Percentiles rank a stretch among this genome's conserved stretches.
phyloP scores from a whole-genome alignment of 2,113 vertebrate species.

The Scartelaos histophorus region DNA sequence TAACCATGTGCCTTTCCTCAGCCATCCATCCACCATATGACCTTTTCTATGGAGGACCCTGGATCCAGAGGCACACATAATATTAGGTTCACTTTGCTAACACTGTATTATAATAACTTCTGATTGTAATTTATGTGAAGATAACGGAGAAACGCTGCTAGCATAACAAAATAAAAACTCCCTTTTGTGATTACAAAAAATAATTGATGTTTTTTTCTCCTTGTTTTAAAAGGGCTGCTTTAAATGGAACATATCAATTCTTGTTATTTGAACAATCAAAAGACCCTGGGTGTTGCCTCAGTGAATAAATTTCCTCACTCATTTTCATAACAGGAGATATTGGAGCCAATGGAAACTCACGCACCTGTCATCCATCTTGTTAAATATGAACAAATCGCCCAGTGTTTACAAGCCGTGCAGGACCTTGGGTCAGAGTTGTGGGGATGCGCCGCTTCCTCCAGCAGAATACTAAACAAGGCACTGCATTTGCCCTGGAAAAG shows the following conservation, averaged over 20 bases:
- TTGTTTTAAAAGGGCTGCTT: not conserved
- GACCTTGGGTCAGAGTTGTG: slow-evolving; percentile 53
- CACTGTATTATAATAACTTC: not conserved
- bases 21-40: not conserved
- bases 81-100: too few relatives aligned
- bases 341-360: slow-evolving; percentile 22
- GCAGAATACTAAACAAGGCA: slow-evolving; percentile 48
- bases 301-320: slow-evolving; percentile 33
- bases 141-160: not conserved
- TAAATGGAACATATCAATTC: slow-evolving; percentile 16
- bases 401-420: slow-evolving; percentile 27
- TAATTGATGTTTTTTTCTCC: too few relatives aligned
- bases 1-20: not conserved
- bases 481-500: slow-evolving; percentile 28
- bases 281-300: slow-evolving; percentile 10
- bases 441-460: slow-evolving; percentile 22
- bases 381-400: slow-evolving; percentile 59
- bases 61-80: not conserved
- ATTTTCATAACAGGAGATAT: slow-evolving; percentile 31
- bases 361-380: slow-evolving; percentile 46
- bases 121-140: not conserved
- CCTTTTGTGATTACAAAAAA: not conserved
- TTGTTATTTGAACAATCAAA: slow-evolving; percentile 10
- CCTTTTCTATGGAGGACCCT: not conserved
- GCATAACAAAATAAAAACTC: not conserved